Percentiles rank a stretch among this genome's conserved stretches.
Evolutionary conservation across 2,888 invertebrate genomes (phyloP).

Genomic region (Microchrysa polita): DNA sequence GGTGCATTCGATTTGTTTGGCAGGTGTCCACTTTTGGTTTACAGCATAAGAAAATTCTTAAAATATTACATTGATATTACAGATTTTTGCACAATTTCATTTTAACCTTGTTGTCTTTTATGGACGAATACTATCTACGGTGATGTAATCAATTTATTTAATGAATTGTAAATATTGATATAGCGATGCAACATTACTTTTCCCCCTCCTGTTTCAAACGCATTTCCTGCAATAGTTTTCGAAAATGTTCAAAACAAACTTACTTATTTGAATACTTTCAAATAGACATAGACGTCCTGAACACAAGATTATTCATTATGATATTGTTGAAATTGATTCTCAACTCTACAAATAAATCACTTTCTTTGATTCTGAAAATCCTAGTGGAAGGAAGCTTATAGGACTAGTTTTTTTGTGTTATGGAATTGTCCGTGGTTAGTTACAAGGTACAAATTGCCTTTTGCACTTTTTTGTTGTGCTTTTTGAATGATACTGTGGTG

Average conservation of each 20-base stretch:
- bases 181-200: slow-evolving; percentile 25
- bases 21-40: slow-evolving; percentile 29
- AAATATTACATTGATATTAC: not conserved
- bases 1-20: slow-evolving; percentile 38
- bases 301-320: too few relatives aligned
- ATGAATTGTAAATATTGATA: not conserved
- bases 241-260: not conserved
- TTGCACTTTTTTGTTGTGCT: too few relatives aligned
- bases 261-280: not conserved
- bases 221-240: not conserved
- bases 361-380: too few relatives aligned
- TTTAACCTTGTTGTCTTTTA: not conserved
- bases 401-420: too few relatives aligned
- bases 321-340: too few relatives aligned
- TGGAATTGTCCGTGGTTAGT: too few relatives aligned
- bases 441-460: too few relatives aligned
- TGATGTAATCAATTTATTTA: not conserved
- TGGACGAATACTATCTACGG: slow-evolving; percentile 12
- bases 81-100: not conserved
- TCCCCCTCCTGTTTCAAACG: not conserved
- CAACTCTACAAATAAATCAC: too few relatives aligned
- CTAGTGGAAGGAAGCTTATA: too few relatives aligned
- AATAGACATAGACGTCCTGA: too few relatives aligned
- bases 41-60: slow-evolving; percentile 3
- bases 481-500: too few relatives aligned